Base-by-base conservation (phyloP, 2,888 invertebrate genomes). In the Acrocera orbiculus region DNA sequence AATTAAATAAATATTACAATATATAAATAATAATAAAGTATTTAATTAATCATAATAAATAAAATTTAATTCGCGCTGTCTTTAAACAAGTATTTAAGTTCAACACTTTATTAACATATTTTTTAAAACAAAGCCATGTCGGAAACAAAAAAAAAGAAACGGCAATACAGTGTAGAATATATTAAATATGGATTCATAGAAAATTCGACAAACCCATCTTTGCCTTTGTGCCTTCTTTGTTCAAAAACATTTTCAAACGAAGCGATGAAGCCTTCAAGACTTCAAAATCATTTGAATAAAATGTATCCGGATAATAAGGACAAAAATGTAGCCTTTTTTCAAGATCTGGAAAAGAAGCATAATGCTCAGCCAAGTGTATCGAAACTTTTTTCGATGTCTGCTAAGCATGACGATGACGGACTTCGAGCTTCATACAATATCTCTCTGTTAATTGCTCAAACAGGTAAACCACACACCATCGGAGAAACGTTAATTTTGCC, bases 401-500 rank as follows among this genome's bases (percentile, higher is more conserved):
- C 34, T 8, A 17, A 30, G 24, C 30, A 17, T 14, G 17, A 33
- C 20, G 37, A 37, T 27, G 33, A 26, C 30, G 33, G 36, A 16
- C 27, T 37, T 27, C 30, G 30, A 13, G 30, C 33, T 13, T 37
- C 29, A 25, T 24, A 32, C 24, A 30, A 37, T 30, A 34, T 34
- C 27, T 34, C 30, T 15, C 25, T 29, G 16, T 25, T 32, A 17
- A 36, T 36, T 25, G 37, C 33, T 19, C 29, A 32, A 33, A 29
- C 33, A 14, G 36, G 33, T 30, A 33, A 32, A 19, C 32, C 32
- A 13, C n/a, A 24, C 17, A 30, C 32, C n/a, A 36, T 36, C 26
- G 29, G 32, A 17, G 32, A 36, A 19, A 16, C 32, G 19, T 42
- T 48, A 43, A 52, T 50, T 49, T 46, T 51, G 36, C 46, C 48